Evolutionary conservation across 2,113 vertebrate species (phyloP), one percentile per base, ranked within the genome.

Genomic region (Hiodon tergisus): DNA sequence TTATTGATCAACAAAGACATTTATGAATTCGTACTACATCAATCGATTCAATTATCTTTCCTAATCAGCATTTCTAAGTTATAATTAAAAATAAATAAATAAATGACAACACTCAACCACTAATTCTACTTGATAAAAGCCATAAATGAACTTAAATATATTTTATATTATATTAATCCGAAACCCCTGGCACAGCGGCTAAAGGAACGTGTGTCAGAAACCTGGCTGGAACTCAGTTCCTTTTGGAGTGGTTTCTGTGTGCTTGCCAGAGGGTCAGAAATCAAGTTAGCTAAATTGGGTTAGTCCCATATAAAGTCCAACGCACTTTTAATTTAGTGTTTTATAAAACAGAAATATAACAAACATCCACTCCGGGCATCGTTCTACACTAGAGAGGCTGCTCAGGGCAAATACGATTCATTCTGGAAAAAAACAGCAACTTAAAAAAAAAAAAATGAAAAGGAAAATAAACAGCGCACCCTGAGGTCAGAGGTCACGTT

Each of bases 241-340:
- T 52, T 51, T 62, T 4, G 47, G 54, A 76, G 52, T 59, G 13
- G n/a, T 73, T 75, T 55, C 74, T 84, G 82, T 55, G 51, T 13
- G 14, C 68, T 69, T 68, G 76, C 75, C 81, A 78, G 77, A 81
- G 81, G 78, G 77, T 71, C 80, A 78, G 79, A 85, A 88, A 89
- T 88, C 85, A 84, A 60, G 80, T 88, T 88, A 88, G 78, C 74
- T 77, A 85, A 89, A 90, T 89, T 79, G 82, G 83, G 82, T 89
- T 88, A 84, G 80, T 77, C 76, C 81, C 84, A 80, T 84, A 82
- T 81, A 85, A 83, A 79, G 79, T 83, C 84, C 78, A 86, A 82
- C 77, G n/a, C 77, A 79, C 82, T 87, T 87, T 86, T 88, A 86
- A 88, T 89, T 88, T 85, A 85, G 82, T 81, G 80, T 84, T 85